Percentiles rank a stretch among this genome's conserved stretches.
Conservation (phyloP, 2,797 vertebrate species). For the Gymnothorax javanicus region DNA sequence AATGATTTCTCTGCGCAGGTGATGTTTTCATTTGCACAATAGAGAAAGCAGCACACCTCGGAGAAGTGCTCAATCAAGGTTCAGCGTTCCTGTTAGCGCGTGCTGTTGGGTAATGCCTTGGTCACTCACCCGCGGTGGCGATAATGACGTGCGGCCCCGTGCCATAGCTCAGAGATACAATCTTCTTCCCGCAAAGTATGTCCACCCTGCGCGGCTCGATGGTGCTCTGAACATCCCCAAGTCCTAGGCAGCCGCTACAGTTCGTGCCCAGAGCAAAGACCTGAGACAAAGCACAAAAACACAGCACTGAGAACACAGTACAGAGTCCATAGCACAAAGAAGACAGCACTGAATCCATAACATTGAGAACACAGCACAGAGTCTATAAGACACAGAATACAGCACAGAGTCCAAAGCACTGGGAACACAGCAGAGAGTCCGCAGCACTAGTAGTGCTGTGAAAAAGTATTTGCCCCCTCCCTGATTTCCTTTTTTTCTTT, state of each 20-base stretch:
- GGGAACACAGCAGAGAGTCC: not conserved
- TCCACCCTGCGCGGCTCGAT: constrained; percentile 91
- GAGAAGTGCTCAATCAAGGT: too few relatives aligned
- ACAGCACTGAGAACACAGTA: not conserved
- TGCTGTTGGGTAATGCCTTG: too few relatives aligned
- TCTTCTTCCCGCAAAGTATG: constrained; percentile 89
- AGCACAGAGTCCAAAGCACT: not conserved
- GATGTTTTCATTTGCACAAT: too few relatives aligned
- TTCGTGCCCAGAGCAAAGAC: constrained; percentile 96
- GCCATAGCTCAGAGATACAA: constrained; percentile 92
- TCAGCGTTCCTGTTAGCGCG: not conserved
- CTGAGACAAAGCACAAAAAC: constrained; percentile 63
- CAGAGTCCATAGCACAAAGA: not conserved
- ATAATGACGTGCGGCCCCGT: constrained; percentile 93
- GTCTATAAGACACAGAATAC: not conserved
- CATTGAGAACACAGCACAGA: not conserved
- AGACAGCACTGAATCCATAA: too few relatives aligned
- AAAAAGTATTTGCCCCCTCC: too few relatives aligned
- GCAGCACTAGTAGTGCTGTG: too few relatives aligned
- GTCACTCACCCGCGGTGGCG: constrained; percentile 84
- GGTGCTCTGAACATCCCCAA: constrained; percentile 90
- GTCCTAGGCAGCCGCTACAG: constrained; percentile 92
- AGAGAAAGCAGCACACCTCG: not conserved
- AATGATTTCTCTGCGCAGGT: too few relatives aligned
- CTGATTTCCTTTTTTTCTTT: too few relatives aligned